Conservation (phyloP, 2,797 vertebrate species). For the Semaprochilodus insignis region DNA sequence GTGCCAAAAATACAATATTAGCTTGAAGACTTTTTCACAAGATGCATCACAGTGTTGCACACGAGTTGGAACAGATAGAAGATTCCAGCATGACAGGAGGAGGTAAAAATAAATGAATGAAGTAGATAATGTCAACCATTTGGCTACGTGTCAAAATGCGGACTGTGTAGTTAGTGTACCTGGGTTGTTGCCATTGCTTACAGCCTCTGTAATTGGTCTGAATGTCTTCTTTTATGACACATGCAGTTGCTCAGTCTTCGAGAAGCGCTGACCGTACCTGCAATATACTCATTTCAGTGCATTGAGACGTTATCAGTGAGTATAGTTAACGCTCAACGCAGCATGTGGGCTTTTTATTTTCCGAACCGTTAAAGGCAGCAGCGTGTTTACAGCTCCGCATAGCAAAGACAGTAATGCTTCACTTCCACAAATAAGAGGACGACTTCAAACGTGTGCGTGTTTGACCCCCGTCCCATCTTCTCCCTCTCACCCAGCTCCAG, state of each 20-base stretch:
- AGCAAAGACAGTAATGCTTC: not conserved
- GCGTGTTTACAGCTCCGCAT: not conserved
- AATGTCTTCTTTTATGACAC: not conserved
- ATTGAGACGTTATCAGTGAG: not conserved
- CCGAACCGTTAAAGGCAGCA: not conserved
- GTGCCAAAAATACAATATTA: no score
- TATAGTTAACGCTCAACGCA: not conserved
- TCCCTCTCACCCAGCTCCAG: slow-evolving; percentile 19
- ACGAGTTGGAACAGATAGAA: no score
- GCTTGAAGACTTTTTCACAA: no score
- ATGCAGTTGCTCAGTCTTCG: not conserved
- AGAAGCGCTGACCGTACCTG: not conserved
- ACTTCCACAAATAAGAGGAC: not conserved
- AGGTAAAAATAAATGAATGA: no score
- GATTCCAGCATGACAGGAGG: no score
- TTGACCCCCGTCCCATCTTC: slow-evolving; percentile 18
- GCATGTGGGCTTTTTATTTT: not conserved
- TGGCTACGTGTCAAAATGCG: no score
- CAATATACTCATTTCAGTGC: not conserved
- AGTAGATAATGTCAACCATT: no score
- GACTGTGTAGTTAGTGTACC: no score
- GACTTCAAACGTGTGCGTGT: not conserved
- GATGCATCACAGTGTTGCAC: no score
- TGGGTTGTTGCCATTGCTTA: not conserved
- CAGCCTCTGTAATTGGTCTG: not conserved